phyloP scores from a whole-genome alignment of 1,140 invertebrate genomes.

The Gonioctena quinquepunctata region DNA sequence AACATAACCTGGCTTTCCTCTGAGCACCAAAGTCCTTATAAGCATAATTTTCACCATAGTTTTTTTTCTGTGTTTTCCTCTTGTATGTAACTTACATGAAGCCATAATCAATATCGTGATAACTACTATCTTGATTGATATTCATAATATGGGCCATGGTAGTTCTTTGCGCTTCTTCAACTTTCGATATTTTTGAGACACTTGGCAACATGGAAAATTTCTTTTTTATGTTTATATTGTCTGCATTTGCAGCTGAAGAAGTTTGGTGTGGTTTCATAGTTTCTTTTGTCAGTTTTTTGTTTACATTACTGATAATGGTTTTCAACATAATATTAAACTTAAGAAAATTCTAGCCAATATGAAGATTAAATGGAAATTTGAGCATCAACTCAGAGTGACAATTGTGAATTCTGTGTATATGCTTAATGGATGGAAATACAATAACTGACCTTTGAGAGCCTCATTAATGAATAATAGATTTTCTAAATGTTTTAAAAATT shows the following conservation, averaged over 20 bases:
- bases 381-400: no score
- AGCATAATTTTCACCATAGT: neutral
- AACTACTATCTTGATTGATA: neutral
- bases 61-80: neutral
- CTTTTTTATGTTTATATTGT: neutral
- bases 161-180: neutral
- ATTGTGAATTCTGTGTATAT: no score
- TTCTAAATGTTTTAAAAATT: no score
- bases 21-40: neutral
- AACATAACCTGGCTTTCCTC: no score
- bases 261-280: neutral
- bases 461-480: no score
- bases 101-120: neutral
- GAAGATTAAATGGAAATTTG: no score
- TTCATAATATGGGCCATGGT: neutral
- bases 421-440: no score
- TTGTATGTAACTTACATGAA: neutral
- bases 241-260: neutral
- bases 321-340: no score
- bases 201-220: no score
- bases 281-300: neutral
- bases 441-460: no score
- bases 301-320: neutral
- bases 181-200: neutral
- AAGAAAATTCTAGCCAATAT: no score